A percentile compares a stretch with the other conserved stretches of the same genome.
Evolutionary conservation across 2,113 vertebrate genomes (phyloP).

Genomic region (Pygoscelis antarcticus): DNA sequence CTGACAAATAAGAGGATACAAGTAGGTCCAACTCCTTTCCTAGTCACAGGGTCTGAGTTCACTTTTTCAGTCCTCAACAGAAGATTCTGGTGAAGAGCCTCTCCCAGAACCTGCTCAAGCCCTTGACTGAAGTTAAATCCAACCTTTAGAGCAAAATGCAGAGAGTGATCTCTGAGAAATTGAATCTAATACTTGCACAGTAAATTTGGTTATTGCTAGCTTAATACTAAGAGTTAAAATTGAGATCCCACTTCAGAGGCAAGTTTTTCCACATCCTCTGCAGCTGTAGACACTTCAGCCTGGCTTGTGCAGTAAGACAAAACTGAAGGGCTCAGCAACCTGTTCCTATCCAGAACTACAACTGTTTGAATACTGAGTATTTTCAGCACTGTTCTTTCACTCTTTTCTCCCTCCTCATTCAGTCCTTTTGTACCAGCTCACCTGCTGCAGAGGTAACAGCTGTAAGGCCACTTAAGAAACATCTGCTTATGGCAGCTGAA

Average conservation of each 20-base stretch:
- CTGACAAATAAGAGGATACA: background rate
- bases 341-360: background rate
- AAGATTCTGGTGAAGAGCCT: background rate
- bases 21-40: background rate
- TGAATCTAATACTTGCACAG: background rate
- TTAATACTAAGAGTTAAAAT: background rate
- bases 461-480: slow-evolving; percentile 71
- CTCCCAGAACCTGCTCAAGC: background rate
- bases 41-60: background rate
- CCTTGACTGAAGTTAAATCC: background rate
- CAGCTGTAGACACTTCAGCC: background rate
- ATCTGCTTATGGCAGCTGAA: slow-evolving; percentile 64
- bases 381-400: background rate
- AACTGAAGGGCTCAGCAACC: slow-evolving; percentile 2
- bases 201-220: background rate
- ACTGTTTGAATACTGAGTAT: background rate
- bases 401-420: background rate
- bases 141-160: background rate
- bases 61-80: background rate
- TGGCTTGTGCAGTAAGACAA: background rate
- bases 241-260: background rate
- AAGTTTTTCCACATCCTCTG: background rate
- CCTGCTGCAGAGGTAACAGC: slow-evolving; percentile 73
- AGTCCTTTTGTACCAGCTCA: slow-evolving; percentile 40
- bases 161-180: background rate